Conservation (phyloP, 2,888 invertebrate species). For the Drosophila colorata region DNA sequence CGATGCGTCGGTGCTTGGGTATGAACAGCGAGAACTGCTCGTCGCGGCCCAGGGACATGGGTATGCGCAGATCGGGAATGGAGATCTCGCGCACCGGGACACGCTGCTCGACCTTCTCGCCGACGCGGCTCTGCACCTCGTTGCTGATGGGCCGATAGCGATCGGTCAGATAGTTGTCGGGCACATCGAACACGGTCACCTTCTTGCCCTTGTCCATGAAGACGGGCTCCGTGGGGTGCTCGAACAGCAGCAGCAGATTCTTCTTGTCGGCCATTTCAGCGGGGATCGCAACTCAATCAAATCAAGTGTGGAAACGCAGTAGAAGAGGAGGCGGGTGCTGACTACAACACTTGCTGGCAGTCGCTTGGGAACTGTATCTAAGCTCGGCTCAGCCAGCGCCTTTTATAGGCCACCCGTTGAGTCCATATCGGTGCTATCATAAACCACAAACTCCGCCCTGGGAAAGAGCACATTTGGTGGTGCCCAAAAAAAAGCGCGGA, state of each 20-base stretch:
- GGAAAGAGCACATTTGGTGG: constrained; percentile 17
- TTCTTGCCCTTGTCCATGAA: constrained; percentile 91
- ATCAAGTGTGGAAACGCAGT: neutral
- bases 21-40: constrained; percentile 91
- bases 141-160: constrained; percentile 86
- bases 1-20: constrained; percentile 89
- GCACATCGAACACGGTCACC: constrained; percentile 88
- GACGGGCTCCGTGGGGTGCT: constrained; percentile 91
- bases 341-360: constrained; percentile 25
- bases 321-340: neutral
- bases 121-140: constrained; percentile 87
- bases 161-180: constrained; percentile 87
- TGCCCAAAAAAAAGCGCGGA: neutral
- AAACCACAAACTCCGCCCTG: constrained; percentile 44
- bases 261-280: constrained; percentile 85
- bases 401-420: constrained; percentile 59
- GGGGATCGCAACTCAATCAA: neutral
- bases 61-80: constrained; percentile 88
- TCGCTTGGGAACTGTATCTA: constrained; percentile 61
- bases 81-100: constrained; percentile 88
- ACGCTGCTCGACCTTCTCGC: constrained; percentile 85
- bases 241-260: constrained; percentile 89
- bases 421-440: constrained; percentile 31
- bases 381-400: accelerated
- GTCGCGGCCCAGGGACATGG: constrained; percentile 88